Conservation (phyloP, 2,888 invertebrate genomes). For the Chrysodeixis includens region DNA sequence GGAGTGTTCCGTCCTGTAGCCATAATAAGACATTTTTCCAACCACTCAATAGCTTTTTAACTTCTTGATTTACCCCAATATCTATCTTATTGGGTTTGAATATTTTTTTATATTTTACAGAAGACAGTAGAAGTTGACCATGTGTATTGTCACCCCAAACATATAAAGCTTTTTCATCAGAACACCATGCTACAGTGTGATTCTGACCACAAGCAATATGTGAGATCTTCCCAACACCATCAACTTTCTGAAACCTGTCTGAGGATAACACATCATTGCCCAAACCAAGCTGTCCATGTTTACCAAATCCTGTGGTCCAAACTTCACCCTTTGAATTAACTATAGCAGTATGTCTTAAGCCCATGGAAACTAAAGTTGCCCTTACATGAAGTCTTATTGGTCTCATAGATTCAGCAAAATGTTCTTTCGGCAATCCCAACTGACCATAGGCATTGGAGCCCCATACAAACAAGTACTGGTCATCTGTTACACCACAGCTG, state of each 20-base stretch:
- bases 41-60: constrained; percentile 91
- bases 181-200: constrained; percentile 91
- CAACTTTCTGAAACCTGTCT: constrained; percentile 87
- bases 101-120: constrained; percentile 84
- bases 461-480: constrained; percentile 93
- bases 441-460: constrained; percentile 95
- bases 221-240: constrained; percentile 88
- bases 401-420: constrained; percentile 75
- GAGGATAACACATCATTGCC: constrained; percentile 75
- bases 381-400: constrained; percentile 83
- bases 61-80: constrained; percentile 87
- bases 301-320: constrained; percentile 91
- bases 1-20: constrained; percentile 90
- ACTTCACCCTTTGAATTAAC: constrained; percentile 90
- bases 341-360: constrained; percentile 91
- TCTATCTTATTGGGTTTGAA: constrained; percentile 88
- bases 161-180: constrained; percentile 89
- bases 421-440: constrained; percentile 90
- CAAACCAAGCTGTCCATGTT: constrained; percentile 92
- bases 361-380: constrained; percentile 90
- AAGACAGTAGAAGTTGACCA: constrained; percentile 92
- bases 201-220: constrained; percentile 94
- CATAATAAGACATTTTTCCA: constrained; percentile 94
- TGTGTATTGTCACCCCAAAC: constrained; percentile 96
- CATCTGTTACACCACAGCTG: constrained; percentile 92